Evolutionary conservation across 2,888 invertebrate species (phyloP), one percentile per base, ranked within the genome.

Genomic region (Bellardia bayeri): DNA sequence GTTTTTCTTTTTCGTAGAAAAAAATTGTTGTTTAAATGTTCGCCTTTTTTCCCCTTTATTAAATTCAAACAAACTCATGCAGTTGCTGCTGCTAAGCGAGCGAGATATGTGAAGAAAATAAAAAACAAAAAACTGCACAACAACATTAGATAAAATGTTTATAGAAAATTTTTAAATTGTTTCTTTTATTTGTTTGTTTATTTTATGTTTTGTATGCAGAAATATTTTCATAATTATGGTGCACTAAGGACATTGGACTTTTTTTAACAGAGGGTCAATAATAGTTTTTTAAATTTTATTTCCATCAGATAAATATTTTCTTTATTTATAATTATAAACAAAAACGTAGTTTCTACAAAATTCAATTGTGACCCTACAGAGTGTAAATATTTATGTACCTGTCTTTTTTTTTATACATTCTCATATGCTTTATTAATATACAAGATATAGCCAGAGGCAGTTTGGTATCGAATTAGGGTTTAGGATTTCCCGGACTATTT

Each of bases 21-120:
- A 68, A 56, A 68, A 51, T 76, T 74, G 9, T 75, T 66, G 56
- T 74, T 68, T 51, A 68, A 82, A 75, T 82, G 66, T 68, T 72
- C 30, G 64, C 45, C 16, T 9, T 54, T 64, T 61, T 64, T n/a
- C 30, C 23, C 54, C 23, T 40, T 33, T 63, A 14, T 49, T 40
- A 37, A 40, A 5, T 37, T 33, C 33, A 23, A 49, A 23, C 49
- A 58, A 69, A 49, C 63, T 9, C 61, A 37, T 54, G 37, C 5
- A 72, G 56, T 9, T 76, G 0, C 5, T 30, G 13, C 23, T 58
- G 13, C 23, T 56, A 49, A 49, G 49, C 13, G 49, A 14, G 14
- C 4, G 4, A 33, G 45, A 23, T 45, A 45, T 78, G 42, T 42
- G 33, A 54, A 33, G 16, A 33, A 74, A 49, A 75, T 54, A 5